phyloP scores from a whole-genome alignment of 2,797 vertebrate genomes.

The Nasua narica region DNA sequence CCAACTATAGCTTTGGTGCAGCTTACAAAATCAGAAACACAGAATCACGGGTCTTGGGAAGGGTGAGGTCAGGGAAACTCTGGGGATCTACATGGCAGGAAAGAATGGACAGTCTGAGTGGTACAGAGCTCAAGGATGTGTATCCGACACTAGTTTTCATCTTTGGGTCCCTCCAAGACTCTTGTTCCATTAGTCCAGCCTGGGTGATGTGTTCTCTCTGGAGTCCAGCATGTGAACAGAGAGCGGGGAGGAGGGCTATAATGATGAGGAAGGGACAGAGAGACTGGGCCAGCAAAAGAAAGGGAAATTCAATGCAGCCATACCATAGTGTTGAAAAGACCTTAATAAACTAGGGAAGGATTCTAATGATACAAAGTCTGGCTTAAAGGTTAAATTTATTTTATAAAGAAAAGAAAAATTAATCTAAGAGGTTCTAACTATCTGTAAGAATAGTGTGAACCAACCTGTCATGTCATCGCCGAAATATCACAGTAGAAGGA shows the following conservation, averaged over 20 bases:
- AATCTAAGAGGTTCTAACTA: background rate
- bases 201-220: too few species aligned
- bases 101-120: background rate
- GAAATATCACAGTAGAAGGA: background rate
- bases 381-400: background rate
- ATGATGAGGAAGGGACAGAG: background rate
- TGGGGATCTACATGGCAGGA: too few species aligned
- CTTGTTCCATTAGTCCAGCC: background rate
- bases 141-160: background rate
- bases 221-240: background rate
- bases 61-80: background rate
- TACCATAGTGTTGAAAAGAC: background rate
- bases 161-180: background rate
- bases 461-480: background rate
- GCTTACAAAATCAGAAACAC: background rate
- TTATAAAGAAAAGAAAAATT: background rate
- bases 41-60: background rate
- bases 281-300: background rate
- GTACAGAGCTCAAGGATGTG: background rate
- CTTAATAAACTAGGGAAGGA: background rate
- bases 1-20: background rate
- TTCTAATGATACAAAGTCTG: background rate
- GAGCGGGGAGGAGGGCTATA: background rate
- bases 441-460: background rate
- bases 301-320: background rate